Conservation (phyloP, 2,797 vertebrate species). For the Nyctalus aviator region DNA sequence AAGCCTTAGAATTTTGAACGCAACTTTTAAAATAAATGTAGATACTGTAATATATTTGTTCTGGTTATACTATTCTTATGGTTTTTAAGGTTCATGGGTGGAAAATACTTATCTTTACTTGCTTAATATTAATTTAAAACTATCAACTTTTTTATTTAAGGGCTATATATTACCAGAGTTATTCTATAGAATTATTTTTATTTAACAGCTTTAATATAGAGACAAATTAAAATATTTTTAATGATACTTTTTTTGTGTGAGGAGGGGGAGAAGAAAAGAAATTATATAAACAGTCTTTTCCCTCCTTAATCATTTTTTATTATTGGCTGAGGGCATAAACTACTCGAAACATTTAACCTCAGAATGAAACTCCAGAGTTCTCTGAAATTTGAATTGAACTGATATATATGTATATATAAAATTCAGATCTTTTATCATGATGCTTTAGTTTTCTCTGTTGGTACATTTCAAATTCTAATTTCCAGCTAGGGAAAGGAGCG, state of each 20-base stretch:
- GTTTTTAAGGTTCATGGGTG: background rate
- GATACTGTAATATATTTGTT: background rate
- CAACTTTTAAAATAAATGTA: conserved; percentile 16
- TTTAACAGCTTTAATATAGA: conserved; percentile 50
- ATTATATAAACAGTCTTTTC: background rate
- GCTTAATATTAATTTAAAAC: conserved; percentile 32
- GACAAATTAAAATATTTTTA: conserved; percentile 27
- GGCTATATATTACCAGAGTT: background rate
- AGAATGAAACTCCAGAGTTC: conserved; percentile 18
- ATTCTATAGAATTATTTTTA: conserved; percentile 51
- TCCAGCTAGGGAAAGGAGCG: conserved; percentile 29
- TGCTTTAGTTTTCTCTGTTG: conserved; percentile 38
- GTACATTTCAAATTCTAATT: conserved; percentile 49
- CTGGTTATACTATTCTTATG: background rate
- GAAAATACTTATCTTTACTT: conserved; percentile 61
- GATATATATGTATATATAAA: background rate
- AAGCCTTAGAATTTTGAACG: conserved; percentile 27
- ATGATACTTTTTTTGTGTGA: background rate
- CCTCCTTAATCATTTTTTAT: conserved; percentile 7
- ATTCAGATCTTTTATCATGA: conserved; percentile 16
- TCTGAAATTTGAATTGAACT: conserved; percentile 37
- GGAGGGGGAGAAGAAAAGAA: background rate
- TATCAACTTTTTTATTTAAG: conserved; percentile 55
- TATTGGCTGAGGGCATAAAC: background rate
- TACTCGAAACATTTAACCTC: background rate